These are phyloP conservation scores for Periophthalmodon schlosseri DNA, from an alignment of 2,113 vertebrate genomes.

Conservation along the genomic window DNA sequence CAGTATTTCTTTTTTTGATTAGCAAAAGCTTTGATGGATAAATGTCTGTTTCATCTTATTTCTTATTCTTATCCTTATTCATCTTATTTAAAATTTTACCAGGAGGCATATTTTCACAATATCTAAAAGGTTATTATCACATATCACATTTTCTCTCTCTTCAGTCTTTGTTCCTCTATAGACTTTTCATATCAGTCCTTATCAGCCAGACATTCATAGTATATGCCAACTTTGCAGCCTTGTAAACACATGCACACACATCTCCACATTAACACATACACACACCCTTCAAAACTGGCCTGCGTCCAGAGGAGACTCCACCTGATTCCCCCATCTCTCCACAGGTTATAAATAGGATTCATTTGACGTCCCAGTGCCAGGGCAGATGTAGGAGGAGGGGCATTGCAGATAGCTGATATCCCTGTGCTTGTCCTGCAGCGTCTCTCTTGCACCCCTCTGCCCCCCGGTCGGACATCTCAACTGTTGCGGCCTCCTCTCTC, in stretches of 20 bases:
- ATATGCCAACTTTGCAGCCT: conserved; percentile 1
- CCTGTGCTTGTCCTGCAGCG: conserved; percentile 59
- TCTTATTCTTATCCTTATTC: too few species aligned
- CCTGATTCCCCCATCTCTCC: conserved; percentile 77
- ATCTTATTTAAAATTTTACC: neutral
- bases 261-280: conserved; percentile 29
- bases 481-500: conserved; percentile 33
- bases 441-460: conserved; percentile 19
- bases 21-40: neutral
- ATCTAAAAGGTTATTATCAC: neutral
- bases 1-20: neutral
- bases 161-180: neutral
- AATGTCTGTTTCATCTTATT: neutral
- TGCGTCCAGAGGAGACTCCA: conserved; percentile 68
- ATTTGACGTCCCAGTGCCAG: conserved; percentile 61
- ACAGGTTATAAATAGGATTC: conserved; percentile 81
- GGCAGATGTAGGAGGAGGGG: conserved; percentile 36
- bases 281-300: conserved; percentile 51
- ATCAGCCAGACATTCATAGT: neutral
- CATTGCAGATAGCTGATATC: conserved; percentile 67
- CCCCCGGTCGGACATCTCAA: neutral
- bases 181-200: neutral
- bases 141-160: neutral
- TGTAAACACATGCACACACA: conserved; percentile 27
- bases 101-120: neutral